Conservation (phyloP, 1,140 invertebrate genomes). For the Magallana gigas region DNA sequence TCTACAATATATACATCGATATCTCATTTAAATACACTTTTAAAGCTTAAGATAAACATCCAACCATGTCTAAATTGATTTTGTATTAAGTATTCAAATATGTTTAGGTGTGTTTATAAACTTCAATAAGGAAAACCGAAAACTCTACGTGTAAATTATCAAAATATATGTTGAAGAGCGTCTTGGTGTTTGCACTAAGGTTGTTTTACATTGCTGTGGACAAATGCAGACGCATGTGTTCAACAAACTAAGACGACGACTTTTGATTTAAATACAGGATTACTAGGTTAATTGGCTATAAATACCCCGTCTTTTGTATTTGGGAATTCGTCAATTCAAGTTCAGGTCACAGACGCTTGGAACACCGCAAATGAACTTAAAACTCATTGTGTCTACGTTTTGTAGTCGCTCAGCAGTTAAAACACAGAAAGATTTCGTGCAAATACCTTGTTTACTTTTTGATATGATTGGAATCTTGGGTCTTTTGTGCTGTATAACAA, state of each 20-base stretch:
- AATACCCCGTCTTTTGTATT: slow-evolving; percentile 11
- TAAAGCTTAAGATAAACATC: neutral
- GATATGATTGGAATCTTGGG: slow-evolving; percentile 15
- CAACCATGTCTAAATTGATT: neutral
- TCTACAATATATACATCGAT: neutral
- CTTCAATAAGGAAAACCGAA: too few relatives aligned
- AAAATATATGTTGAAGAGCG: neutral
- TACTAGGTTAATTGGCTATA: slow-evolving; percentile 6
- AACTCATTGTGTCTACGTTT: slow-evolving; percentile 16
- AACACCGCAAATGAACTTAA: slow-evolving; percentile 17
- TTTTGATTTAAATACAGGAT: slow-evolving; percentile 37
- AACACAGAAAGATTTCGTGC: neutral
- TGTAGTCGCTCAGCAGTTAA: neutral
- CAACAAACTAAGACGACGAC: neutral
- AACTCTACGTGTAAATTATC: neutral
- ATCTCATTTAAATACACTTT: neutral
- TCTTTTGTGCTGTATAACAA: slow-evolving; percentile 8
- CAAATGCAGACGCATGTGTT: too few relatives aligned
- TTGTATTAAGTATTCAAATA: too few relatives aligned
- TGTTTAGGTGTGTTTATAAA: too few relatives aligned
- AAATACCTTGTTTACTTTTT: slow-evolving; percentile 32
- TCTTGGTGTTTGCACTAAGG: neutral
- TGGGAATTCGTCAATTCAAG: neutral
- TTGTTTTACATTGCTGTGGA: too few relatives aligned
- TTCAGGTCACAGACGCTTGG: slow-evolving; percentile 9